A percentile compares a stretch with the other conserved stretches of the same genome.
phyloP scores from a whole-genome alignment of 2,113 vertebrate genomes.

The Cyanoramphus novaezelandiae region DNA sequence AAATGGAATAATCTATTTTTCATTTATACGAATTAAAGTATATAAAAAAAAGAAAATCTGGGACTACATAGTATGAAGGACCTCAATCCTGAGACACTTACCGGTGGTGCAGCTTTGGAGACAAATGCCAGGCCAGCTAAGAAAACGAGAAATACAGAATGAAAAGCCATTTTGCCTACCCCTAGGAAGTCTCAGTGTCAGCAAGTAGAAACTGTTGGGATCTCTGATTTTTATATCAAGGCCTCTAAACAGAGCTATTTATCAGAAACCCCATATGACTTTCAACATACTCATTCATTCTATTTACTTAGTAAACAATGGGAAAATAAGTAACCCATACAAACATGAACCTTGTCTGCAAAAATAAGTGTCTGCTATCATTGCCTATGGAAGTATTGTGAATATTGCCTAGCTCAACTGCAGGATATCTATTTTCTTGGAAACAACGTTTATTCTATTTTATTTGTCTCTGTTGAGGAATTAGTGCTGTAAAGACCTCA shows the following conservation, averaged over 20 bases:
- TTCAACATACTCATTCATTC: conserved; percentile 69
- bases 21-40: not conserved
- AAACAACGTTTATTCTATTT: not conserved
- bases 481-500: not conserved
- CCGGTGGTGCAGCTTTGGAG: conserved; percentile 58
- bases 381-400: conserved; percentile 16
- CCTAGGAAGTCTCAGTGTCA: not conserved
- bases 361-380: conserved; percentile 41
- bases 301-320: conserved; percentile 79
- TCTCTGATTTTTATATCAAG: conserved; percentile 73
- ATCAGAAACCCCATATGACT: conserved; percentile 52
- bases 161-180: conserved; percentile 68
- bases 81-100: conserved; percentile 61
- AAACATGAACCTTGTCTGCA: conserved; percentile 79
- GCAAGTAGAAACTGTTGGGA: not conserved
- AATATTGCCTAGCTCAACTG: not conserved
- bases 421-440: not conserved
- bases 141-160: conserved; percentile 39
- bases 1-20: not conserved
- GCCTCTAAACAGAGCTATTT: conserved; percentile 27
- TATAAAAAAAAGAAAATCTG: not conserved
- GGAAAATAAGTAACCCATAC: conserved; percentile 80
- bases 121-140: conserved; percentile 63
- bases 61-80: not conserved
- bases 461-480: not conserved